Conservation (phyloP, 2,113 vertebrate species). For the Vulpes vulpes region DNA sequence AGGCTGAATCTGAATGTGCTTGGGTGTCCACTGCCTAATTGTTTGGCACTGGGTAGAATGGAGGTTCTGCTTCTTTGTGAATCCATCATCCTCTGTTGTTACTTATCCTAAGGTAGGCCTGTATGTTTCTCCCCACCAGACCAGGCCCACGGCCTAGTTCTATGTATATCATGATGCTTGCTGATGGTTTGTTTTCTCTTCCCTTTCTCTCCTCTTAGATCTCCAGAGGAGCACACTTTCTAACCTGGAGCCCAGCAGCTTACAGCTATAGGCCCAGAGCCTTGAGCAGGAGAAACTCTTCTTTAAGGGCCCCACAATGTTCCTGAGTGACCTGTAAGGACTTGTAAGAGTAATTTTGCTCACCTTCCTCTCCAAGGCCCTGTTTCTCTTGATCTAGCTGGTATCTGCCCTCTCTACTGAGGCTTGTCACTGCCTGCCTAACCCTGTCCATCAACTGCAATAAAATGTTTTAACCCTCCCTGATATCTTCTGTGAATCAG, state of each 20-base stretch:
- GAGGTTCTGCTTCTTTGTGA: slow-evolving; percentile 21
- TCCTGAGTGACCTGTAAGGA: slow-evolving; percentile 64
- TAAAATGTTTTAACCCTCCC: slow-evolving; percentile 63
- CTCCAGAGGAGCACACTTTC: slow-evolving; percentile 27
- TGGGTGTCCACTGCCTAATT: neutral
- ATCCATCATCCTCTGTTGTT: neutral
- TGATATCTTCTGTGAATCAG: slow-evolving; percentile 59
- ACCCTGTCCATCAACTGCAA: neutral
- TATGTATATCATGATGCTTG: neutral
- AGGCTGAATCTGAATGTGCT: slow-evolving; percentile 32
- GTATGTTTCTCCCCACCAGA: neutral
- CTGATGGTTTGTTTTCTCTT: slow-evolving; percentile 52
- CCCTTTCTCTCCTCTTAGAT: slow-evolving; percentile 60
- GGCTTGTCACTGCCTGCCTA: slow-evolving; percentile 23
- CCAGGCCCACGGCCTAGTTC: neutral
- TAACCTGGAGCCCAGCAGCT: slow-evolving; percentile 16
- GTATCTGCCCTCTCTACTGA: neutral
- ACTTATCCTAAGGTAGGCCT: slow-evolving; percentile 35
- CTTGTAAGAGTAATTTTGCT: slow-evolving; percentile 6
- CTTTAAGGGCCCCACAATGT: slow-evolving; percentile 40
- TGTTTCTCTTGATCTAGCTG: slow-evolving; percentile 42
- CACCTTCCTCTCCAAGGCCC: neutral
- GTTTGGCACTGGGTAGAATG: neutral
- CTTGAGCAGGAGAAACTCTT: slow-evolving; percentile 42
- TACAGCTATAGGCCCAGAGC: neutral